Evolutionary conservation across 2,113 vertebrate genomes (phyloP), one percentile per base, ranked within the genome.

Genomic region (Melospiza melodia): DNA sequence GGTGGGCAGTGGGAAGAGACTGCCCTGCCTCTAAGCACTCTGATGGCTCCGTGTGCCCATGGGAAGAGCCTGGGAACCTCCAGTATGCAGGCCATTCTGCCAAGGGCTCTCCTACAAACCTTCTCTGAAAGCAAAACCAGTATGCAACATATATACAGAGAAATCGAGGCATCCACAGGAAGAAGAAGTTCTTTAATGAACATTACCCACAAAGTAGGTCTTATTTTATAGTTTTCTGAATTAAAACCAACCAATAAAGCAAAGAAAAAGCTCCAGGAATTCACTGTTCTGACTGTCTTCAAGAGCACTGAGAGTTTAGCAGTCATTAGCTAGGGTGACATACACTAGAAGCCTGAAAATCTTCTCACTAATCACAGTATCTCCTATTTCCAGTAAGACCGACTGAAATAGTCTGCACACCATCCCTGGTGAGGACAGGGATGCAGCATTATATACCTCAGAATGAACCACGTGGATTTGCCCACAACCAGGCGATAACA

Each of bases 31-130:
- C 33, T 4, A 3, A 52, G 21, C 6, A 14, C 18, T 4, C 0
- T 31, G 25, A 16, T 21, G 23, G 39, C 35, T 76, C 62, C 10
- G 5, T 11, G 43, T 5, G 1, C 41, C 39, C 1, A 0, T 48
- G 54, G 17, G 33, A 86, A 51, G 43, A 4, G 5, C 7, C 31
- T 78, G 33, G 20, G 35, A 3, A 69, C 18, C 7, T 37, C 14
- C 1, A 3, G 39, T 46, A 63, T 12, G 13, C 1, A 1, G 20
- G 24, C 7, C 10, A 4, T 1, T 3, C 39, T 77, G 49, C 66
- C 31, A 58, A 62, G 11, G 15, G 4, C 52, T 43, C 8, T 48
- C 20, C 81, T 48, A 35, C 12, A 84, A 52, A 43, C 6, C 2
- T 71, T 9, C 17, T 68, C 30, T 48, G 63, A 51, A 52, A 89